Base-by-base conservation (phyloP, 2,797 vertebrate species). In the Acridotheres tristis region DNA sequence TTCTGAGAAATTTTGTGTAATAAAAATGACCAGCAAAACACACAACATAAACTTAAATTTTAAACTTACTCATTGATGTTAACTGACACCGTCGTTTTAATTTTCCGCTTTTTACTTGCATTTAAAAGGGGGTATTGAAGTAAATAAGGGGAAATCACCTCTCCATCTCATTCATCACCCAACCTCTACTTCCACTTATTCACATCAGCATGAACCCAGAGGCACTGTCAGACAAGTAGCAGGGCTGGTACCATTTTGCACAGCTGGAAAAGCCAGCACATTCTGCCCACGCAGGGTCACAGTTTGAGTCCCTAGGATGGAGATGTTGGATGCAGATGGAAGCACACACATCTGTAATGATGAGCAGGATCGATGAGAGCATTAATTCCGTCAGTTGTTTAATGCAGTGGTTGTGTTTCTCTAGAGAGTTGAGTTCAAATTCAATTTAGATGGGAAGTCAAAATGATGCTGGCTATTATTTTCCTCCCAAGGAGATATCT, bases 381-480 rank as follows among this genome's bases (percentile, higher is more conserved):
- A 61, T 92, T 96, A 95, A 95, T 97, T 95, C 71, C 14, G 0
- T 45, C 71, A 83, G 53, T 88, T 89, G 93, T 92, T 97, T 96
- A 96, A 97, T 96, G 67, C 76, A 94, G 87, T 95, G 66, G 53
- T 91, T 30, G 9, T 71, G 86, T 85, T 91, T 78, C 97, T 92
- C 94, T 61, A 34, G 95, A 91, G 94, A 91, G 8, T 8, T 17
- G 62, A 96, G 82, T 85, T 94, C 95, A 78, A 92, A 96, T 85
- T 93, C 85, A 87, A 91, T 97, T 96, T 94, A 94, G 69, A 75
- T 77, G 81, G 90, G 67, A 92, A 90, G 86, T 83, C 77, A 91
- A 89, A 96, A 88, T 63, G 23, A 87, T 51, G 66, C 42, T 68
- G 63, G 40, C 16, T 18, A 32, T 47, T 92, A 87, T 92, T 97